phyloP scores from a whole-genome alignment of 2,113 vertebrate genomes.

The Murina feae region DNA sequence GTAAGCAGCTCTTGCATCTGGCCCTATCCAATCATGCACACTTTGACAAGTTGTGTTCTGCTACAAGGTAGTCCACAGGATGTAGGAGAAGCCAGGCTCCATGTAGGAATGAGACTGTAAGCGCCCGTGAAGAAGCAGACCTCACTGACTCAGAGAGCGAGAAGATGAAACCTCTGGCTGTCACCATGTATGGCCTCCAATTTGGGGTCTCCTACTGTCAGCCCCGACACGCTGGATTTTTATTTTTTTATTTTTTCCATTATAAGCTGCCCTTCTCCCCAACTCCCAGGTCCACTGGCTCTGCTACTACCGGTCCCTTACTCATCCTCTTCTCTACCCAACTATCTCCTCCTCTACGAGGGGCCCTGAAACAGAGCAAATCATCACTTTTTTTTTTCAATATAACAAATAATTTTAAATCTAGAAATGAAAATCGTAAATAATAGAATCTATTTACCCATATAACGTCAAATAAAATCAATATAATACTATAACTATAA shows the following conservation, averaged over 20 bases:
- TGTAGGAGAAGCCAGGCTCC: neutral
- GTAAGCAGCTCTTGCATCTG: neutral
- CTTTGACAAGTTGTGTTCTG: rapidly evolving
- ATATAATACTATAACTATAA: neutral
- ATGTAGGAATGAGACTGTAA: neutral
- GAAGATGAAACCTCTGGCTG: neutral
- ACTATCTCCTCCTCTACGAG: neutral
- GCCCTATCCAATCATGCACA: neutral
- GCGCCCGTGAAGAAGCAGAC: neutral
- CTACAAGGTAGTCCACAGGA: neutral
- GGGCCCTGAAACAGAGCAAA: neutral
- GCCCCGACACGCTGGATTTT: too few relatives aligned
- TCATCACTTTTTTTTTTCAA: neutral
- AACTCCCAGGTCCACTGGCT: too few relatives aligned
- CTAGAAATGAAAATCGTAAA: neutral
- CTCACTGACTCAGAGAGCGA: neutral
- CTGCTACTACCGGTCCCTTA: neutral
- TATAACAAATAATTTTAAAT: neutral
- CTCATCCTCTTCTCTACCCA: neutral
- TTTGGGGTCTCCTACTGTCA: neutral
- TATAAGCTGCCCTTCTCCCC: too few relatives aligned
- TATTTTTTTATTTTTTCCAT: too few relatives aligned
- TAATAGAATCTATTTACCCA: neutral
- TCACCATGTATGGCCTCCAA: neutral
- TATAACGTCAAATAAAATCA: neutral